Conservation (phyloP, 2,888 invertebrate species). For the Germaria angustata region DNA sequence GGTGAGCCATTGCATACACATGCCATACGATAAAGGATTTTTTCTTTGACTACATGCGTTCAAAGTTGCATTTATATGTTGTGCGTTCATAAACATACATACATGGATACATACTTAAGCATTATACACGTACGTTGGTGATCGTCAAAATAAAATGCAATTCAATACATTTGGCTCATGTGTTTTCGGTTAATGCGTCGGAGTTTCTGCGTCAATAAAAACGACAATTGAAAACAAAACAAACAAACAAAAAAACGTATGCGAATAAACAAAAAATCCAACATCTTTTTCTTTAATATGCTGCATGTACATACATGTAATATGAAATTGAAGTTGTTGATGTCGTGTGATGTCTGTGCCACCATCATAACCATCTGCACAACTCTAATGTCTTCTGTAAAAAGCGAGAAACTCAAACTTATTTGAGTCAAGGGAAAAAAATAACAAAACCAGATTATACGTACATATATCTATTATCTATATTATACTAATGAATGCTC, state of each 20-base stretch:
- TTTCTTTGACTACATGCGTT: slow-evolving; percentile 20
- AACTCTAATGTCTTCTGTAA: slow-evolving; percentile 28
- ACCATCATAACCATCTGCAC: slow-evolving; percentile 37
- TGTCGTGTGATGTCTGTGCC: slow-evolving; percentile 58
- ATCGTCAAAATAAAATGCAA: too few relatives aligned
- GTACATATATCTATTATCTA: too few relatives aligned
- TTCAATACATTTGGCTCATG: slow-evolving; percentile 21
- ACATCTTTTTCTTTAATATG: slow-evolving; percentile 48
- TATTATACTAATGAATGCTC: too few relatives aligned
- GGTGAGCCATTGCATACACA: slow-evolving; percentile 30
- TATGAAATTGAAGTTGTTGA: slow-evolving; percentile 58
- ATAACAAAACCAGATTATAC: too few relatives aligned
- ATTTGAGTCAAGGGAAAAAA: background rate
- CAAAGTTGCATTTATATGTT: slow-evolving; percentile 3
- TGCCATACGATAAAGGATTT: slow-evolving; percentile 24
- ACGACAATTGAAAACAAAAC: slow-evolving; percentile 20
- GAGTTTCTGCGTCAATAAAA: slow-evolving; percentile 53
- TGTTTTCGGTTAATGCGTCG: slow-evolving; percentile 58
- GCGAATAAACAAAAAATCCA: slow-evolving; percentile 22
- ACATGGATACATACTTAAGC: background rate
- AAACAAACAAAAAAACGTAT: too few relatives aligned
- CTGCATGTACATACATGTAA: slow-evolving; percentile 44
- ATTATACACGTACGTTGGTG: too few relatives aligned
- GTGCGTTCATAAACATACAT: background rate
- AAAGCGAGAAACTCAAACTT: slow-evolving; percentile 2